Evolutionary conservation across 2,113 vertebrate species (phyloP).

Genomic region (Talpa occidentalis): DNA sequence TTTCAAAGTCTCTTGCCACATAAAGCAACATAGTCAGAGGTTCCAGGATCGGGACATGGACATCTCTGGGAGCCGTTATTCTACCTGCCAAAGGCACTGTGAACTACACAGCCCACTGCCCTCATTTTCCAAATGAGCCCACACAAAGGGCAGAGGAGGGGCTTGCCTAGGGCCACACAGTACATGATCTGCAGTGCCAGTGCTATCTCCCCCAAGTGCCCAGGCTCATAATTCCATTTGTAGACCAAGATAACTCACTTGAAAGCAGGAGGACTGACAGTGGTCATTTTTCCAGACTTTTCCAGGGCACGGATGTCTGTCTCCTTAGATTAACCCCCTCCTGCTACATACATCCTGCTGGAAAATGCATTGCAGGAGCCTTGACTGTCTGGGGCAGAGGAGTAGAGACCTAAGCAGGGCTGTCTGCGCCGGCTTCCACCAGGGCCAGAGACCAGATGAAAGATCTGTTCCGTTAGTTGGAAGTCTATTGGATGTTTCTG

Average conservation of each 20-base stretch:
- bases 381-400: neutral
- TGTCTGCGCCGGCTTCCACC: neutral
- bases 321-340: neutral
- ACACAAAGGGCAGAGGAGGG: neutral
- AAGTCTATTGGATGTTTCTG: neutral
- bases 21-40: neutral
- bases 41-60: neutral
- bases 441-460: neutral
- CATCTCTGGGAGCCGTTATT: neutral
- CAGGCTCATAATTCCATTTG: neutral
- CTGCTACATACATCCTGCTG: neutral
- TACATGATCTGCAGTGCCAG: neutral
- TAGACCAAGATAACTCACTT: neutral
- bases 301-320: neutral
- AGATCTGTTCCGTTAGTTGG: neutral
- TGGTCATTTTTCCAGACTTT: neutral
- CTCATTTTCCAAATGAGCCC: neutral
- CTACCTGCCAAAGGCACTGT: neutral
- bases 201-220: neutral
- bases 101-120: neutral
- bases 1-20: neutral
- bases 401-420: neutral
- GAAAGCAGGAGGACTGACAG: neutral
- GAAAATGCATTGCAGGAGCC: neutral
- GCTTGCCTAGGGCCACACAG: neutral